Percentiles rank a stretch among this genome's conserved stretches.
Conservation (phyloP, 2,888 invertebrate genomes). For the Drosophila meridionalis region DNA sequence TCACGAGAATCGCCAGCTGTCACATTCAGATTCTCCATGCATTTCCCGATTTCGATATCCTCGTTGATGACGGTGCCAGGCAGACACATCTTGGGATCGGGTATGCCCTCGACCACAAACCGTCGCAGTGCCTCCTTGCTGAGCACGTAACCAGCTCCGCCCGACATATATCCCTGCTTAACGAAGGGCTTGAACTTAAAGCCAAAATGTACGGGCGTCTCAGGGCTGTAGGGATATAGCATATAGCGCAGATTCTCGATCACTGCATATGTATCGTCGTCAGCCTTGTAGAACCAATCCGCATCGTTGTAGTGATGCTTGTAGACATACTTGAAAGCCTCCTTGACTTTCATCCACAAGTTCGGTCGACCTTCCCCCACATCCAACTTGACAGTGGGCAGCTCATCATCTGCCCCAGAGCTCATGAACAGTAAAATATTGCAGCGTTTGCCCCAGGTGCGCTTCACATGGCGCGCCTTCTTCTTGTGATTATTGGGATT, state of each 20-base stretch:
- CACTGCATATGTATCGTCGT: constrained; percentile 30
- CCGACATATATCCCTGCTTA: constrained; percentile 32
- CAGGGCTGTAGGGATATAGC: constrained; percentile 30
- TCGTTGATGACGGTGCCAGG: constrained; percentile 85
- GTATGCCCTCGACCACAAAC: constrained; percentile 60
- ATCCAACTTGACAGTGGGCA: constrained; percentile 19
- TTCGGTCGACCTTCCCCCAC: constrained; percentile 13
- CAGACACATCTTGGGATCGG: constrained; percentile 86
- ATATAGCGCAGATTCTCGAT: constrained; percentile 30
- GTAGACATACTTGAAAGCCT: constrained; percentile 31
- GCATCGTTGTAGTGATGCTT: constrained; percentile 33
- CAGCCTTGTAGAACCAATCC: constrained; percentile 35
- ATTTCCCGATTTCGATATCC: constrained; percentile 86
- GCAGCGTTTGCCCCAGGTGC: constrained; percentile 34
- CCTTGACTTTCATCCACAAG: constrained; percentile 28
- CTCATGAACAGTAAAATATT: constrained; percentile 36
- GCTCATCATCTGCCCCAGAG: constrained; percentile 19
- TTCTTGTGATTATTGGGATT: constrained; percentile 17
- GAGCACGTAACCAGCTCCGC: constrained; percentile 30
- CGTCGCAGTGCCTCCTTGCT: constrained; percentile 30
- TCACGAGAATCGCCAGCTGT: constrained; percentile 95
- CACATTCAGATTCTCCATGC: constrained; percentile 93
- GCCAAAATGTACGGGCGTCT: constrained; percentile 29
- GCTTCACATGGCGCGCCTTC: constrained; percentile 23
- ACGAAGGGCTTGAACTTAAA: constrained; percentile 32